phyloP scores from a whole-genome alignment of 1,140 invertebrate species.

The Tetramorium simillimum region DNA sequence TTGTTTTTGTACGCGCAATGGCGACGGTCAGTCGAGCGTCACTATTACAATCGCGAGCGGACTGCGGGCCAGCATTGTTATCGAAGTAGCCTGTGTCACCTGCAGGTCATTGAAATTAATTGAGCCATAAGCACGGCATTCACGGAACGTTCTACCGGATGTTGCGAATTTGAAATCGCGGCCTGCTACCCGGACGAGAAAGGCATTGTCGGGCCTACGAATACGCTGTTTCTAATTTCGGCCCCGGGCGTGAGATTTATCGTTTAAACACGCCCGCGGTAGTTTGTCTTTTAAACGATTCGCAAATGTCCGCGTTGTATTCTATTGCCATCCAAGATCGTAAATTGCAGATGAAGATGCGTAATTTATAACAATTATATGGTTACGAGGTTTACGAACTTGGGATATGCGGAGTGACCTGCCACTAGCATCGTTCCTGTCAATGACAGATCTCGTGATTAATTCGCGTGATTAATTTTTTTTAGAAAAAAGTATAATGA shows the following conservation, averaged over 20 bases:
- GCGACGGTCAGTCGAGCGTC: slow-evolving; percentile 50
- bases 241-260: slow-evolving; percentile 27
- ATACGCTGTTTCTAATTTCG: slow-evolving; percentile 56
- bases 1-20: slow-evolving; percentile 75
- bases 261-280: slow-evolving; percentile 41
- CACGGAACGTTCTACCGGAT: slow-evolving; percentile 17
- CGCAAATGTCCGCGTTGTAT: slow-evolving; percentile 31
- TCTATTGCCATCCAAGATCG: slow-evolving; percentile 37
- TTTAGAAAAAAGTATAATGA: neutral
- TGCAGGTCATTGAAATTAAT: slow-evolving; percentile 76
- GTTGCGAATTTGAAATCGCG: slow-evolving; percentile 57
- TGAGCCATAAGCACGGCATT: slow-evolving; percentile 56
- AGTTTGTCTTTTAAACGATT: slow-evolving; percentile 59
- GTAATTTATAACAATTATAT: slow-evolving; percentile 48
- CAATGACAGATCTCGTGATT: neutral
- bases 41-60: slow-evolving; percentile 72
- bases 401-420: neutral
- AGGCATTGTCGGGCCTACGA: slow-evolving; percentile 45
- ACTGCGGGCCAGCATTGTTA: slow-evolving; percentile 71
- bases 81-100: slow-evolving; percentile 71
- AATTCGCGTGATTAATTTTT: neutral
- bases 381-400: neutral
- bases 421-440: slow-evolving; percentile 14
- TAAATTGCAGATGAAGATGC: slow-evolving; percentile 51
- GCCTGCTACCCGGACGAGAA: neutral